These are phyloP conservation scores for Musca vetustissima DNA, from an alignment of 1,140 invertebrate genomes.

Conservation along the genomic window DNA sequence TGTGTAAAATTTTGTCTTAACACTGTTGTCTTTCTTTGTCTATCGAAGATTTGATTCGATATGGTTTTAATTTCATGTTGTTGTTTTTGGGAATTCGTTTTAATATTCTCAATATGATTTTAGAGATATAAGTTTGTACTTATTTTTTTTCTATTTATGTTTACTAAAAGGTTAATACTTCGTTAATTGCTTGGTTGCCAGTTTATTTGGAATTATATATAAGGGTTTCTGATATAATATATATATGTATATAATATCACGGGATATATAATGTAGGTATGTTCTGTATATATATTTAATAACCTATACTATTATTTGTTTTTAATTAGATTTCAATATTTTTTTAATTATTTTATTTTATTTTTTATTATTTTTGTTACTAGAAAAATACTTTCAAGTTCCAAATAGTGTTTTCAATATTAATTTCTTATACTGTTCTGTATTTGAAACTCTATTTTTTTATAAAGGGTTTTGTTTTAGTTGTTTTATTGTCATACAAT, in stretches of 20 bases:
- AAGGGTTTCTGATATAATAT: no score
- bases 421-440: neutral
- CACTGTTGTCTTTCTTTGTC: no score
- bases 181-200: no score
- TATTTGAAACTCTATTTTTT: neutral
- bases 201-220: neutral
- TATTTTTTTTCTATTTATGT: slow-evolving; percentile 1
- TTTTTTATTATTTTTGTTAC: neutral
- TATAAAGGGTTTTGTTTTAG: neutral
- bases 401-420: neutral
- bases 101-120: slow-evolving; percentile 5
- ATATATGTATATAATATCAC: neutral
- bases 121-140: slow-evolving; percentile 28
- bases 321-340: neutral
- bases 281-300: neutral
- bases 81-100: neutral
- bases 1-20: no score
- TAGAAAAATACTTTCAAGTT: neutral
- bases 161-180: no score
- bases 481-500: slow-evolving; percentile 25
- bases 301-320: neutral
- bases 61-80: neutral
- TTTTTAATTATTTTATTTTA: neutral
- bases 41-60: slow-evolving; percentile 1
- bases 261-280: neutral